These are phyloP conservation scores for Telmatochromis sp. DNA, from an alignment of 2,113 vertebrate genomes.

Conservation along the genomic window DNA sequence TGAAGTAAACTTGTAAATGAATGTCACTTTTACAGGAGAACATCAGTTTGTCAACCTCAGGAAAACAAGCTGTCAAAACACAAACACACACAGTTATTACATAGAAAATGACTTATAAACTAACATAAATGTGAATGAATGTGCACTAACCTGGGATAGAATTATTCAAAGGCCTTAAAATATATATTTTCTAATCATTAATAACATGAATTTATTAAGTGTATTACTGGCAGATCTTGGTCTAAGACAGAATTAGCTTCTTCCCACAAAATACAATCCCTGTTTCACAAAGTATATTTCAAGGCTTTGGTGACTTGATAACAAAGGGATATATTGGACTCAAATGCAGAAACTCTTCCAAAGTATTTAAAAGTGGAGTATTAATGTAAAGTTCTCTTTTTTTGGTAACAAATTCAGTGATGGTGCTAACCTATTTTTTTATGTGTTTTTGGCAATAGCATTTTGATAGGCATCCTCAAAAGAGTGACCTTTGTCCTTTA, in stretches of 20 bases:
- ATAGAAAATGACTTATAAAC: neutral
- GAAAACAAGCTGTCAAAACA: neutral
- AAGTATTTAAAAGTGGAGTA: neutral
- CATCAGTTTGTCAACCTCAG: neutral
- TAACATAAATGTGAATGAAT: neutral
- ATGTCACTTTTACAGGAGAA: neutral
- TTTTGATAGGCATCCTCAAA: neutral
- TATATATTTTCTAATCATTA: neutral
- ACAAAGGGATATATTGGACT: neutral
- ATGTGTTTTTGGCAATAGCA: neutral
- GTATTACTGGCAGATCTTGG: neutral
- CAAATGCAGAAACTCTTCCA: neutral
- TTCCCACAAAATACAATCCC: neutral
- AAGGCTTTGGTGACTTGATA: neutral
- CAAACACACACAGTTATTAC: neutral
- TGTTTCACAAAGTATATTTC: neutral
- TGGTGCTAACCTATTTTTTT: neutral
- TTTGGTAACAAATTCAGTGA: neutral
- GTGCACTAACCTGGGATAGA: neutral
- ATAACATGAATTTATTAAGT: neutral
- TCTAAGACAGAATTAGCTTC: neutral
- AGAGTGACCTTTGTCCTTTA: neutral
- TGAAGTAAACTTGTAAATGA: neutral
- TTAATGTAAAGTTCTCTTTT: neutral
- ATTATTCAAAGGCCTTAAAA: neutral